These are phyloP conservation scores for Ibycter americanus DNA, from an alignment of 2,797 vertebrate species.

Conservation along the genomic window DNA sequence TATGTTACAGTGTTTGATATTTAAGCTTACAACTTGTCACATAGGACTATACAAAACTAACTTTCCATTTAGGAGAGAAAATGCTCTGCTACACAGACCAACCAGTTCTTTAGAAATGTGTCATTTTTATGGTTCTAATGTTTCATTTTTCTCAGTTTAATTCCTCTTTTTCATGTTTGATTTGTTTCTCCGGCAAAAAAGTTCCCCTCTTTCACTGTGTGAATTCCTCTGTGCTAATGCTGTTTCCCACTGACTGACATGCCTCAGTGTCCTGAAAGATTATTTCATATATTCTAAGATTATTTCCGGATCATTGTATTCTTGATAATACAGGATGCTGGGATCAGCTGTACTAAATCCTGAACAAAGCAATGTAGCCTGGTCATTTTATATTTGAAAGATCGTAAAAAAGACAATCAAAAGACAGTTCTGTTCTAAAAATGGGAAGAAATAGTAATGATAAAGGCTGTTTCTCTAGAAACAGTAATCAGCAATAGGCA, in stretches of 20 bases:
- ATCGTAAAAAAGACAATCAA: background rate
- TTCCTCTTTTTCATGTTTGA: conserved; percentile 8
- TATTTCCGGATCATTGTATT: background rate
- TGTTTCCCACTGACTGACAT: background rate
- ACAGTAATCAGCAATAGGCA: background rate
- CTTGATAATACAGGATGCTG: background rate
- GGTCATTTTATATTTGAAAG: background rate
- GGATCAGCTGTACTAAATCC: background rate
- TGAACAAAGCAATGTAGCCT: background rate
- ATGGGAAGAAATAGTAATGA: background rate
- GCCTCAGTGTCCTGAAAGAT: background rate
- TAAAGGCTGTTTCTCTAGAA: background rate
- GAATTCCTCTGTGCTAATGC: background rate
- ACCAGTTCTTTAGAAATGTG: background rate
- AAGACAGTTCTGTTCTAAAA: background rate
- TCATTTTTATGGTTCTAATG: background rate
- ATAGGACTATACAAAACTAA: background rate
- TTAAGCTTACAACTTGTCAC: background rate
- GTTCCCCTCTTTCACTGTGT: background rate
- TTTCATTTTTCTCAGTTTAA: background rate
- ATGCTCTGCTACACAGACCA: background rate
- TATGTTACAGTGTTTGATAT: background rate
- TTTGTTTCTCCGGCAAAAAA: background rate
- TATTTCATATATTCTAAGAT: background rate
- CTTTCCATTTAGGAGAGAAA: background rate